phyloP scores from a whole-genome alignment of 2,113 vertebrate species.

The Laticauda colubrina region DNA sequence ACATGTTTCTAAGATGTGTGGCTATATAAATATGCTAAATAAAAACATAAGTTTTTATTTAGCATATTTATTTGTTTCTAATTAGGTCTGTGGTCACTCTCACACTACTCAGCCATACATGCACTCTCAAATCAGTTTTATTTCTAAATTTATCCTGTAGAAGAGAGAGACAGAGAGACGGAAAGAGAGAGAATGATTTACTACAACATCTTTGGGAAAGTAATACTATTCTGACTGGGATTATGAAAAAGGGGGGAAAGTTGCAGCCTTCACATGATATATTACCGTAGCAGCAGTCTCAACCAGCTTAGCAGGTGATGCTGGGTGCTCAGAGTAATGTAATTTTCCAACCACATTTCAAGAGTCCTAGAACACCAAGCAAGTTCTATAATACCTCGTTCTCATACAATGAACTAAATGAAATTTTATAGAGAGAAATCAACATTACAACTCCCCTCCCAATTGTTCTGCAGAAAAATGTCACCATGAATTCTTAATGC shows the following conservation, averaged over 20 bases:
- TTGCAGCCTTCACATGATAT: not conserved
- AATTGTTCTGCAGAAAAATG: not conserved
- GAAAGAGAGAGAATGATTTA: not conserved
- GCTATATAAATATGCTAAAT: not conserved
- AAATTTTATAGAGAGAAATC: not conserved
- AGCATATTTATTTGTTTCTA: not conserved
- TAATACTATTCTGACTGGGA: not conserved
- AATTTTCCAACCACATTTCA: not conserved
- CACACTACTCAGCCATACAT: not conserved
- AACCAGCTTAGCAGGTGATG: not conserved
- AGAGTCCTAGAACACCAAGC: not conserved
- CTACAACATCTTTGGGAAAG: not conserved
- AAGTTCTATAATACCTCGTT: not conserved
- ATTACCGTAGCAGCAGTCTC: not conserved
- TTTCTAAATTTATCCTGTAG: not conserved
- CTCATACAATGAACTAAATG: not conserved
- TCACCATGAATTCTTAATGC: not conserved
- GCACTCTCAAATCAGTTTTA: not conserved
- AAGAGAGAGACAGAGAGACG: not conserved
- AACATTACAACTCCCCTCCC: not conserved
- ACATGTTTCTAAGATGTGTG: not conserved
- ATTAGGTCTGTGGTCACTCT: slow-evolving; percentile 17
- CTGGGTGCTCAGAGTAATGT: not conserved
- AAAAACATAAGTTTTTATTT: not conserved
- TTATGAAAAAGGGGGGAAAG: not conserved